Conservation (phyloP, 2,888 invertebrate genomes). For the Caenorhabditis drosophilae region DNA sequence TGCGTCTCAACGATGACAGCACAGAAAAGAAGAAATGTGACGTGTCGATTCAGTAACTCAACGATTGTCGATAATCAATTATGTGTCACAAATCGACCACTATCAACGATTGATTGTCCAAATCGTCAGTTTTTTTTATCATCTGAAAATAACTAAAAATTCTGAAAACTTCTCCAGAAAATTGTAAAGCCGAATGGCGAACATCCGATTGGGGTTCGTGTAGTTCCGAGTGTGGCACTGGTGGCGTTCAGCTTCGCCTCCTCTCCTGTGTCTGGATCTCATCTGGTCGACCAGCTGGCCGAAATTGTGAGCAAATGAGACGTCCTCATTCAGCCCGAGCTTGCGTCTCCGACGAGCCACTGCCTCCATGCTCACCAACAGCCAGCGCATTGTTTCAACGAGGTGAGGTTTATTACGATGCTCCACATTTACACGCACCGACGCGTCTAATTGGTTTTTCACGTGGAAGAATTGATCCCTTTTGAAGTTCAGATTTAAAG, state of each 20-base stretch:
- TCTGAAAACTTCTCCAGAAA: constrained; percentile 51
- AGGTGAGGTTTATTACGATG: too few species aligned
- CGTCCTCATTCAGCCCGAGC: constrained; percentile 62
- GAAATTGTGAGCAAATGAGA: constrained; percentile 76
- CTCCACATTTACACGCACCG: too few species aligned
- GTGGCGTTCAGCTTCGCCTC: constrained; percentile 85
- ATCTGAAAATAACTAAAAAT: neutral
- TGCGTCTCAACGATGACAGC: constrained; percentile 79
- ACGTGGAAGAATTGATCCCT: neutral
- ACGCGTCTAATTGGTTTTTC: too few species aligned
- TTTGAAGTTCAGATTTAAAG: neutral
- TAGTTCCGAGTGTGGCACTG: constrained; percentile 81
- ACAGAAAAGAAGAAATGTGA: constrained; percentile 78
- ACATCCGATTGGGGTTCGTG: constrained; percentile 92
- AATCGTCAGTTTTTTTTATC: constrained; percentile 72
- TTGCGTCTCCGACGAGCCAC: constrained; percentile 49
- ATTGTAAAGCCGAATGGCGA: constrained; percentile 81
- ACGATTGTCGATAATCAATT: constrained; percentile 73
- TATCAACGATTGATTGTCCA: constrained; percentile 81
- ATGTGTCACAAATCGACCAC: constrained; percentile 80
- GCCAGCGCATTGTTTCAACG: constrained; percentile 36
- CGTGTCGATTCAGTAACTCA: constrained; percentile 74
- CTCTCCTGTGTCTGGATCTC: constrained; percentile 91
- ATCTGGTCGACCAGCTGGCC: constrained; percentile 82
- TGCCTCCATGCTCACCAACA: constrained; percentile 46